phyloP scores from a whole-genome alignment of 2,113 vertebrate species.

The Amblyopsis rosae region DNA sequence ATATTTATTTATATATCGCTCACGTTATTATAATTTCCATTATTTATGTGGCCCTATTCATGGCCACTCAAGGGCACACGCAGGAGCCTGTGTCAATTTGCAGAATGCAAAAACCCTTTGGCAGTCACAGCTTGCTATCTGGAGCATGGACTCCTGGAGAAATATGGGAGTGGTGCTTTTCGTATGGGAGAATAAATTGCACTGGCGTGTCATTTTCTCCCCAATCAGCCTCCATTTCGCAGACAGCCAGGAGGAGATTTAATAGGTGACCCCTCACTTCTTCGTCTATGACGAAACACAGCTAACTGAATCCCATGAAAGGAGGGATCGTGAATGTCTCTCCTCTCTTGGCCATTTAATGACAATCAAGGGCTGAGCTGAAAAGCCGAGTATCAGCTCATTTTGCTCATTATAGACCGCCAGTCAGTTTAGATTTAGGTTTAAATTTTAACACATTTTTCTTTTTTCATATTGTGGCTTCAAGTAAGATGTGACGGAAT shows the following conservation, averaged over 20 bases:
- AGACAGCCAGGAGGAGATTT: conserved; percentile 19
- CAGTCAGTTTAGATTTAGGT: conserved; percentile 23
- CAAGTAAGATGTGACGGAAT: conserved; percentile 2
- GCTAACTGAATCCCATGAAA: conserved; percentile 6
- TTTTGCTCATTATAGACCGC: conserved; percentile 15
- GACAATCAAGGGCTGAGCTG: conserved; percentile 28
- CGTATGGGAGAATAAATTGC: conserved; percentile 44
- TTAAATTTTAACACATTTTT: neutral
- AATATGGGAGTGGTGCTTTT: conserved; percentile 43
- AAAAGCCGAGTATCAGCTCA: conserved; percentile 22
- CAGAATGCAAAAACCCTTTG: conserved; percentile 35
- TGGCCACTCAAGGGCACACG: conserved; percentile 37
- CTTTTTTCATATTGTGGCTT: conserved; percentile 3
- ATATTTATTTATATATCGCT: conserved; percentile 46
- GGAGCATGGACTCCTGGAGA: neutral
- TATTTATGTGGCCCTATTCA: conserved; percentile 33
- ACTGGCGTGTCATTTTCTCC: conserved; percentile 32
- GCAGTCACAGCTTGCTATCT: neutral
- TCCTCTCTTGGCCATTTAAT: conserved; percentile 22
- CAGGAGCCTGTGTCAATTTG: conserved; percentile 16
- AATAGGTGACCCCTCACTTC: conserved; percentile 25
- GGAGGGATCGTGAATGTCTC: conserved; percentile 3
- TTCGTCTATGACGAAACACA: neutral
- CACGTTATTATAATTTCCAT: conserved; percentile 57
- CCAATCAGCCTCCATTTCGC: conserved; percentile 44